Evolutionary conservation across 2,113 vertebrate genomes (phyloP).

Genomic region (Hyperopisus bebe): DNA sequence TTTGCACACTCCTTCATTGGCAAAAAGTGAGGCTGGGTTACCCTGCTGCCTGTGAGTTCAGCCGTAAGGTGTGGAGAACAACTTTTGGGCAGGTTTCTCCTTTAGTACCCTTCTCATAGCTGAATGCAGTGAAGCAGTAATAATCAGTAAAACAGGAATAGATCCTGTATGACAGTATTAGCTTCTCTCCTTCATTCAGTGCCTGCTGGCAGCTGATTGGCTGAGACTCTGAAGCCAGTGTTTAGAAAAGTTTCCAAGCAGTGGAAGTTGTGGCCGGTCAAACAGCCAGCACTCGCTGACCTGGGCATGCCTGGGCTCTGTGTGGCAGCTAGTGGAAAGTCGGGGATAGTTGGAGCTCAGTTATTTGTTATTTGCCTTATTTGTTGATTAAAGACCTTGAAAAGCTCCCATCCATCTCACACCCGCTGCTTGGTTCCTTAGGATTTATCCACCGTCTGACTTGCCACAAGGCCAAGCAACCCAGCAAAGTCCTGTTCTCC

Average conservation of each 20-base stretch:
- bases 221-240: not conserved
- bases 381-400: not conserved
- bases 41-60: not conserved
- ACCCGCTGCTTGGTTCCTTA: not conserved
- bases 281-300: not conserved
- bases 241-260: not conserved
- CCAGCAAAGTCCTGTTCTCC: not conserved
- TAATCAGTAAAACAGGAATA: constrained; percentile 20
- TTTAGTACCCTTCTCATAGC: not conserved
- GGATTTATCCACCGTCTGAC: constrained; percentile 4
- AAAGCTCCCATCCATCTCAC: not conserved
- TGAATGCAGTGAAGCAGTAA: not conserved
- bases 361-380: constrained; percentile 2
- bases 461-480: not conserved
- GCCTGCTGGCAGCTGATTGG: not conserved
- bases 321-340: not conserved
- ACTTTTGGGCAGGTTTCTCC: not conserved
- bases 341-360: not conserved
- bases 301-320: not conserved
- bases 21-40: not conserved
- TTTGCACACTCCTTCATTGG: not conserved
- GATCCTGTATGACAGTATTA: constrained; percentile 14
- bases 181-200: not conserved
- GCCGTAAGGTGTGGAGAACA: not conserved
- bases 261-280: not conserved